Base-by-base conservation (phyloP, 2,888 invertebrate genomes). In the Nomada hirtipes region DNA sequence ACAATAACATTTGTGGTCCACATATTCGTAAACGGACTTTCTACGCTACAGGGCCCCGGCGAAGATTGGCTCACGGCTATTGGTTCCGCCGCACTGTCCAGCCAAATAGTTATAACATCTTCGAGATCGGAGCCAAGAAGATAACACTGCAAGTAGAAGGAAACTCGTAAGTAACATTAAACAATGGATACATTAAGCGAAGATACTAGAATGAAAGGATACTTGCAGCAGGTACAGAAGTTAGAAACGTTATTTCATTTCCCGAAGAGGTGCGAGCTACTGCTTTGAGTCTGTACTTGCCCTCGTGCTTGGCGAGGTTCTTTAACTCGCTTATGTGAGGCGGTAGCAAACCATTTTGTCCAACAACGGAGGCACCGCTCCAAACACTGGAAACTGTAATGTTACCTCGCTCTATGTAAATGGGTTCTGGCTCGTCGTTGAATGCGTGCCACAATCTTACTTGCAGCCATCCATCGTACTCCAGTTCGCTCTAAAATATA, bases 1-100 rank as follows among this genome's bases (percentile, higher is more conserved):
- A 98, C 95, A 89, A 96, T 96, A 47, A 98, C 96, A 88, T 96
- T 96, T 0, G 98, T 98, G 84, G 96, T 96, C 91, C 93, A 93
- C 93, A 98, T 96, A 60, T 94, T 94, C 74, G 95, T 94, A 10
- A 95, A 90, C 44, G 94, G 94, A 71, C 92, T 93, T 4, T 94
- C 81, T 1, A 93, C 85, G 2, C 92, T 92, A 72, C 93, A 91
- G 53, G 94, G 94, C 36, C 94, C 95, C 76, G 94, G 94, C 0
- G 95, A 95, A 57, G 96, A 95, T 88, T 95, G 91, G 53, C 95
- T 95, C 10, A 97, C 94, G n/a, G 96, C 96, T 75, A 97, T 95
- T 0, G 98, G 96, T 86, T 96, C 96, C 0, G 97, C 98, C 88
- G 95, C 95, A 67, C 97, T 97, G 91, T 98, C 96, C 61, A 98